Conservation (phyloP, 1,140 invertebrate genomes). For the Caerostris extrusa region DNA sequence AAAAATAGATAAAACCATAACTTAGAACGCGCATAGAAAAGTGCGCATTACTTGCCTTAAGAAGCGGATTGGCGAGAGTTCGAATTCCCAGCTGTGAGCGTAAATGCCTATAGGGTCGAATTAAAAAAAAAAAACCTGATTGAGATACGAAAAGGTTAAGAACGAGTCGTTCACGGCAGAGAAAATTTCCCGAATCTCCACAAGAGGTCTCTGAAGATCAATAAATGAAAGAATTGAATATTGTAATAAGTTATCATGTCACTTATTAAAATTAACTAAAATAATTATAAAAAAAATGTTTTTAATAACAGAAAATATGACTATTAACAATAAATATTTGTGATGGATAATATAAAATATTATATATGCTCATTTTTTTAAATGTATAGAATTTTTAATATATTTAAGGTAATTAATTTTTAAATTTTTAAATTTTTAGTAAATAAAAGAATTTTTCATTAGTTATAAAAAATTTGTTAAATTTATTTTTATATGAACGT, state of each 20-base stretch:
- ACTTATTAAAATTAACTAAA: no score
- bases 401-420: no score
- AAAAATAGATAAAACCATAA: not conserved
- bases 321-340: no score
- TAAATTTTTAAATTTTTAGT: no score
- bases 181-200: not conserved
- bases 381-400: no score
- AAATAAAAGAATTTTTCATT: no score
- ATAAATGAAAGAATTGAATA: not conserved
- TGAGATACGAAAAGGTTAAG: not conserved
- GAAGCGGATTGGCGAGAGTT: conserved; percentile 22
- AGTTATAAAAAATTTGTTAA: no score
- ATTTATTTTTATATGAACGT: no score
- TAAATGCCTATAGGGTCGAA: not conserved
- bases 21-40: not conserved
- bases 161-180: not conserved
- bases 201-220: not conserved
- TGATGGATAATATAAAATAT: no score
- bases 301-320: no score
- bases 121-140: not conserved
- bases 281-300: no score
- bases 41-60: not conserved
- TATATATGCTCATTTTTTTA: no score
- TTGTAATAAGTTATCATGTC: not conserved
- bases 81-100: not conserved